Base-by-base conservation (phyloP, 2,113 vertebrate species). In the Paralichthys olivaceus region DNA sequence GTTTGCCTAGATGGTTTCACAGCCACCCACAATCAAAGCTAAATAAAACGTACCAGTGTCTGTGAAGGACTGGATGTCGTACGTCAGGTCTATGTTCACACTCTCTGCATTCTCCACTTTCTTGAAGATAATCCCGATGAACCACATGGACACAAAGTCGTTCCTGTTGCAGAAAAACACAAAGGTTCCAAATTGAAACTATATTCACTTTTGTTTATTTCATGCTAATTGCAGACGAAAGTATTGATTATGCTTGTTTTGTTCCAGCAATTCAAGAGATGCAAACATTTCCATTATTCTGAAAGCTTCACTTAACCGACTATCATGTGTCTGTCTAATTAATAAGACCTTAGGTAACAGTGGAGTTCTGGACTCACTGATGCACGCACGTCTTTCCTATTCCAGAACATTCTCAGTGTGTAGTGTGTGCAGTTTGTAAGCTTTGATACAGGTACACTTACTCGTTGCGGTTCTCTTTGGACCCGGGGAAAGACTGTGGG, bases 41-140 rank as follows among this genome's bases (percentile, higher is more conserved):
- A 34, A 5, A 32, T 1, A 20, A 6, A 43, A 76, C 86, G 43
- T 73, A 93, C 98, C 98, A 65, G 97, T 97, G 68, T 99, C 97
- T 71, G 96, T 99, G 93, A 99, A 99, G 0, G 96, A 97, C 89
- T 99, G 98, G 90, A 99, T 99, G 90, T 97, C 98, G 3, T 95
- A 95, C 0, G 98, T 99, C 83, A 99, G 91, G 90, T 99, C 98
- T 84, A 99, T 94, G 63, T 97, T 97, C 47, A 98, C 95, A 54
- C 96, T 95, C 89, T 97, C 97, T 3, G 96, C 91, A 40, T 96
- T 98, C 91, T 99, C 97, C 79, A 95, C 93, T 91, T 98, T 98
- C 91, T 95, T 98, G 92, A 99, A 99, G 51, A 95, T 93, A 81
- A 99, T 96, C 69, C 98, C 98, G 34, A 99, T 96, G 88, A 99